Base-by-base conservation (phyloP, 1,140 invertebrate species). In the Notospermus geniculatus region DNA sequence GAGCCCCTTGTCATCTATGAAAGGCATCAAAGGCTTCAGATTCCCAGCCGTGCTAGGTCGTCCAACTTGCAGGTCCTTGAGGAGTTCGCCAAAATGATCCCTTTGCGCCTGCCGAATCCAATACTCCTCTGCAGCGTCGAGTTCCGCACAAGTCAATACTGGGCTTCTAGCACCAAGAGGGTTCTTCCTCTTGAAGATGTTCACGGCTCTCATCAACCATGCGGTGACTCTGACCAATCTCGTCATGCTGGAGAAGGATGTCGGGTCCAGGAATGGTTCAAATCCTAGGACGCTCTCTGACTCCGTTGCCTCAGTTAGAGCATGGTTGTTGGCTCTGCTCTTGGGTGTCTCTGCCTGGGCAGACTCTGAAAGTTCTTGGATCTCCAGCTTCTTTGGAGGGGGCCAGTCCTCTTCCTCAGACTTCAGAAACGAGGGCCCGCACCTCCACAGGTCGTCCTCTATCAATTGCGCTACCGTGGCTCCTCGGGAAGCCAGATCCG, bases 371-470 rank as follows among this genome's bases (percentile, higher is more conserved):
- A 27, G 9, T n/a, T 50, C 46, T 19, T 4, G 19, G 4, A 5
- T 5, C 4, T 50, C 25, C 4, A 36, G 4, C 5, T 36, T 36
- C 32, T 36, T 36, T 36, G 32, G 32, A 5, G 25, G 4, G 4
- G 46, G 46, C 46, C 46, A 50, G 9, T 50, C n/a, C 19, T 50
- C n/a, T 50, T 50, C 46, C 9, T 50, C 25, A 5, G 9, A 50
- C n/a, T 23, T 4, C 5, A 50, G 46, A 50, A 50, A 50, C 4
- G 4, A 4, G 4, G 46, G 46, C 9, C 46, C 46, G n/a, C 9
- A 23, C 5, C 5, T 23, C 46, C 46, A 50, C 4, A 50, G 9
- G n/a, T n/a, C n/a, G 19, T 50, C 46, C 4, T 50, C 5, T 5
- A 27, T 27, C 46, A 50, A n/a, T 7, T 50, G 5, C 4, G 4